Evolutionary conservation across 92 coral and sea anemone genomes (phyloP).

Genomic region (Muricea muricata): DNA sequence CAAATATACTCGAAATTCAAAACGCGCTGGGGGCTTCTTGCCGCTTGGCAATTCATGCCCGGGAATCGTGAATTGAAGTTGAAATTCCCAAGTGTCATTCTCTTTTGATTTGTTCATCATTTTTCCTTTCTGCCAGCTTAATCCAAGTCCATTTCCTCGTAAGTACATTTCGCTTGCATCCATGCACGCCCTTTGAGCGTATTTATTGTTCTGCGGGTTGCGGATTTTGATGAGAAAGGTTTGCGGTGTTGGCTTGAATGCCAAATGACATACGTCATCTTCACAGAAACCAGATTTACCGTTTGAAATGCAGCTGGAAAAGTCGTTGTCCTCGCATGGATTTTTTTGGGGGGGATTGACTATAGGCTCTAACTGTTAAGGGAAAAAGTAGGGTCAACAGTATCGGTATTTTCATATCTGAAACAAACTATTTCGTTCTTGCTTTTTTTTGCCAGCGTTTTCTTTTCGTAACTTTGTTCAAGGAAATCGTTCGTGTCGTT

Average conservation of each 20-base stretch:
- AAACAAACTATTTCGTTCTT: too few species aligned
- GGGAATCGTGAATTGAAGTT: slow-evolving; percentile 12
- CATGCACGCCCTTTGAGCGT: neutral
- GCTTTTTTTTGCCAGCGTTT: too few species aligned
- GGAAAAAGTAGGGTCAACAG: too few species aligned
- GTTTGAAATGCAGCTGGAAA: too few species aligned
- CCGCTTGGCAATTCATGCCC: neutral
- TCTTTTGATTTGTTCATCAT: slow-evolving; percentile 31
- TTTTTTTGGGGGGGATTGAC: too few species aligned
- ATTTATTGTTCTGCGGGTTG: neutral
- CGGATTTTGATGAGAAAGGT: neutral
- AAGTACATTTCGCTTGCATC: slow-evolving; percentile 52
- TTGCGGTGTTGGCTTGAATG: neutral
- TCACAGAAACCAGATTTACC: neutral
- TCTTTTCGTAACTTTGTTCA: too few species aligned
- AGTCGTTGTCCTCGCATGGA: too few species aligned
- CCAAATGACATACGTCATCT: neutral
- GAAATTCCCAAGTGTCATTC: slow-evolving; percentile 51
- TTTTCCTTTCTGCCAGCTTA: slow-evolving; percentile 54
- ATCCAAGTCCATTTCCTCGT: slow-evolving; percentile 57
- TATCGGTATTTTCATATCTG: too few species aligned
- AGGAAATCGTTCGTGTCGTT: too few species aligned
- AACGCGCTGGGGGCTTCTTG: neutral
- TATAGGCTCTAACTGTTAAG: too few species aligned
- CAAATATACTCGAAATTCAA: slow-evolving; percentile 30